Percentiles rank a stretch among this genome's conserved stretches.
Evolutionary conservation across 2,888 invertebrate genomes (phyloP).

Genomic region (Barypeithes pellucidus): DNA sequence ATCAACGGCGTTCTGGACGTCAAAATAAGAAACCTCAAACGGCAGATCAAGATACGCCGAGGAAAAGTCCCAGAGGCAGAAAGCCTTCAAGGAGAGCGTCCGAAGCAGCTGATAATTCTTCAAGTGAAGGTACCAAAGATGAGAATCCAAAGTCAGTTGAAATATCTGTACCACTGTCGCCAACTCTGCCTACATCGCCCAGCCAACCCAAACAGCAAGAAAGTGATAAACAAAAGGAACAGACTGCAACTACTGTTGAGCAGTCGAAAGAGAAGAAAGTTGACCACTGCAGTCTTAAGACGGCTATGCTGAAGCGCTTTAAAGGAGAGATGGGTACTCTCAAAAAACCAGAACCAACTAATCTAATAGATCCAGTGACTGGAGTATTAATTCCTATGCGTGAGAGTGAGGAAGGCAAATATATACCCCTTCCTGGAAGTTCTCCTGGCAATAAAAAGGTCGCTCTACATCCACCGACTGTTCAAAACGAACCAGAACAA

Average conservation of each 20-base stretch:
- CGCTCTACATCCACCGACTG: slow-evolving; percentile 10
- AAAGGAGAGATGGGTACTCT: slow-evolving; percentile 66
- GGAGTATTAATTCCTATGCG: slow-evolving; percentile 81
- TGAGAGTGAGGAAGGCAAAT: slow-evolving; percentile 81
- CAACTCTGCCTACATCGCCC: slow-evolving; percentile 14
- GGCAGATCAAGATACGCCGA: slow-evolving; percentile 63
- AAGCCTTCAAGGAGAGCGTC: slow-evolving; percentile 77
- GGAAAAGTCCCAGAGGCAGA: slow-evolving; percentile 79
- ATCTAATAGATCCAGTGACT: slow-evolving; percentile 83
- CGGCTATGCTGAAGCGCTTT: slow-evolving; percentile 67
- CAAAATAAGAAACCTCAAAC: slow-evolving; percentile 68
- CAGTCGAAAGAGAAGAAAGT: slow-evolving; percentile 63
- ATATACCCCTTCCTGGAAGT: slow-evolving; percentile 74
- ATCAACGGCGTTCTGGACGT: slow-evolving; percentile 74
- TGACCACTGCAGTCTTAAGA: slow-evolving; percentile 66
- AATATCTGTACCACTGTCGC: slow-evolving; percentile 21
- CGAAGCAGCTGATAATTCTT: slow-evolving; percentile 78
- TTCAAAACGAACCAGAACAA: slow-evolving; percentile 39
- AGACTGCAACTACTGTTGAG: slow-evolving; percentile 31
- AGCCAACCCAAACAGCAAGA: slow-evolving; percentile 43
- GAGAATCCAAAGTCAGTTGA: slow-evolving; percentile 39
- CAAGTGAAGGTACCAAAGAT: slow-evolving; percentile 74
- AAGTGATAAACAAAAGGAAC: slow-evolving; percentile 57
- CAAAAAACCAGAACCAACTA: slow-evolving; percentile 75
- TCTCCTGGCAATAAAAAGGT: slow-evolving; percentile 51